Conservation (phyloP, 2,797 vertebrate genomes). For the Dermochelys coriacea region DNA sequence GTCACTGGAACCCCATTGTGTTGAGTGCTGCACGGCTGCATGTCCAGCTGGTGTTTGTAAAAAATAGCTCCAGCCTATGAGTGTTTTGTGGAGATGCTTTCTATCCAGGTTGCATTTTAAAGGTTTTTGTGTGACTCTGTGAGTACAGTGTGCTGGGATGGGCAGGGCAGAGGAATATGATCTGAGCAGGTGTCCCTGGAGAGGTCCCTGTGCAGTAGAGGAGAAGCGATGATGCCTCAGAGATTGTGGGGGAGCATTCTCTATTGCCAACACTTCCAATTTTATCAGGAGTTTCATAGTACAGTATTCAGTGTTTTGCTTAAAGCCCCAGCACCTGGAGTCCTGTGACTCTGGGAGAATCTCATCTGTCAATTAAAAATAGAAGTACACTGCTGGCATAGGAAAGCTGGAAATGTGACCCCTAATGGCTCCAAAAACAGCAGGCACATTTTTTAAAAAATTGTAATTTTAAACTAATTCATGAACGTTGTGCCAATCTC, state of each 20-base stretch:
- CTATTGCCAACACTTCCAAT: neutral
- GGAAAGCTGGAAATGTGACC: neutral
- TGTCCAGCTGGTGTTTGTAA: rapidly evolving
- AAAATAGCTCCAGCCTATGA: neutral
- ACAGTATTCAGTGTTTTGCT: neutral
- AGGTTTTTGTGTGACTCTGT: neutral
- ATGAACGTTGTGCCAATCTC: neutral
- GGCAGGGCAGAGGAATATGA: neutral
- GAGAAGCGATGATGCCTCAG: neutral
- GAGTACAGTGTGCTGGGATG: neutral
- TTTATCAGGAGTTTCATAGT: neutral
- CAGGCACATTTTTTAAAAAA: neutral
- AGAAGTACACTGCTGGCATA: neutral
- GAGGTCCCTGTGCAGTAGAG: neutral
- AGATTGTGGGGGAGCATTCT: neutral
- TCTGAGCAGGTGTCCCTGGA: neutral
- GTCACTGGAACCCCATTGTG: neutral
- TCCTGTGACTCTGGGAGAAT: neutral
- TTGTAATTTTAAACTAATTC: rapidly evolving
- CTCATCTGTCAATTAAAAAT: neutral
- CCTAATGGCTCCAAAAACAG: neutral
- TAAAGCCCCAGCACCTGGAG: neutral
- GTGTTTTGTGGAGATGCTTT: neutral
- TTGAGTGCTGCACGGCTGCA: neutral
- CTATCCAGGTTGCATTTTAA: neutral